A percentile compares a stretch with the other conserved stretches of the same genome.
These are phyloP conservation scores for Scopus umbretta DNA, from an alignment of 2,113 vertebrate species.

Conservation along the genomic window DNA sequence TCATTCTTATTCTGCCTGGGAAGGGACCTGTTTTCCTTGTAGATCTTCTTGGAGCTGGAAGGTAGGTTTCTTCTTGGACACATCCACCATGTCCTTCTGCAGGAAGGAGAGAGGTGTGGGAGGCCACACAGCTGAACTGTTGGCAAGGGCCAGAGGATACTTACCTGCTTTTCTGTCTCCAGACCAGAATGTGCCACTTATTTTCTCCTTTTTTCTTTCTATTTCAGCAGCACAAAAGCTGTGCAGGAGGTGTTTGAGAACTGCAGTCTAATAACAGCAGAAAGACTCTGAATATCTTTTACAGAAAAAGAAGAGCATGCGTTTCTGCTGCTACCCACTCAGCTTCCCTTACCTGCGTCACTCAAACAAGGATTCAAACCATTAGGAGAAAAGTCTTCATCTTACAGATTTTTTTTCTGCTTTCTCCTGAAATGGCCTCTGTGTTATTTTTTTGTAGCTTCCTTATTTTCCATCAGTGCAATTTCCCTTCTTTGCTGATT, in stretches of 20 bases:
- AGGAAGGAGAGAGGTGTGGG: not conserved
- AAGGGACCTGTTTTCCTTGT: not conserved
- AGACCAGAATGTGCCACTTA: not conserved
- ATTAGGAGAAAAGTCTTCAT: not conserved
- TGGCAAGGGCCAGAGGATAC: not conserved
- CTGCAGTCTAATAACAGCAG: not conserved
- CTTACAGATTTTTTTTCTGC: not conserved
- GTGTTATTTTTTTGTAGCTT: not conserved
- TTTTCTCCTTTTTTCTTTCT: not conserved
- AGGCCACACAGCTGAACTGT: accelerated
- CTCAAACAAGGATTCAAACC: not conserved
- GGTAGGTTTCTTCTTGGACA: not conserved
- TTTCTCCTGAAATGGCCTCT: not conserved
- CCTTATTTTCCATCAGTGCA: not conserved
- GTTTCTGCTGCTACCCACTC: not conserved
- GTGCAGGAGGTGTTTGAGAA: not conserved
- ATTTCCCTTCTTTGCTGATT: not conserved
- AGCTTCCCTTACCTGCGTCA: not conserved
- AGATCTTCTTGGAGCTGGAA: not conserved
- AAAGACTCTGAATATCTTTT: not conserved
- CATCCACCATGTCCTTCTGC: not conserved
- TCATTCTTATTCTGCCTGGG: not conserved
- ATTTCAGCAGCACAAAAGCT: not conserved
- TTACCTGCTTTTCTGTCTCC: not conserved
- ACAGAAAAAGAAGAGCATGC: not conserved